These are phyloP conservation scores for Odontocerum albicorne DNA, from an alignment of 2,888 invertebrate species.

Conservation along the genomic window DNA sequence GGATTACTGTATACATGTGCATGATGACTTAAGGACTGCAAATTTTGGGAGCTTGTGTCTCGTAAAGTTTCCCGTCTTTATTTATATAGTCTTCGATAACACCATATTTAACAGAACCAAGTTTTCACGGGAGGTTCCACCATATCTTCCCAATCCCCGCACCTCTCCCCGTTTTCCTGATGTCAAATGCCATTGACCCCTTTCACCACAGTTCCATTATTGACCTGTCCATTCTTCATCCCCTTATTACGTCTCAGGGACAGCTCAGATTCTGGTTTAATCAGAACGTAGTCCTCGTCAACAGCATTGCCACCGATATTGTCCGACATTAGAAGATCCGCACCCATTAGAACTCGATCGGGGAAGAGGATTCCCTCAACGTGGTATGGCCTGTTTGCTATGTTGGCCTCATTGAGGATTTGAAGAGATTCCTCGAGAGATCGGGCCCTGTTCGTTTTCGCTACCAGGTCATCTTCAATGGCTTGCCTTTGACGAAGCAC, in stretches of 20 bases:
- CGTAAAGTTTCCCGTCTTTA: too few species aligned
- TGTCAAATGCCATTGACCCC: conserved; percentile 39
- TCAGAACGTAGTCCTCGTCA: conserved; percentile 51
- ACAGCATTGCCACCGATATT: conserved; percentile 49
- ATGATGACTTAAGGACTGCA: too few species aligned
- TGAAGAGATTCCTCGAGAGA: conserved; percentile 53
- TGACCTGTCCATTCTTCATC: conserved; percentile 22
- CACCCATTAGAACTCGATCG: conserved; percentile 15
- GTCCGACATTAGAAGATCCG: conserved; percentile 41
- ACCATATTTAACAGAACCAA: conserved; percentile 55
- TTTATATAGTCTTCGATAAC: too few species aligned
- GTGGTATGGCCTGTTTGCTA: conserved; percentile 42
- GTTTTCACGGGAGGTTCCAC: conserved; percentile 51
- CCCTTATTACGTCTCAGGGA: conserved; percentile 16
- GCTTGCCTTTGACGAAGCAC: conserved; percentile 45
- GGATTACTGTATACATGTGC: too few species aligned
- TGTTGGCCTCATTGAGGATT: conserved; percentile 54
- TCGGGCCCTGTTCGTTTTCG: conserved; percentile 34
- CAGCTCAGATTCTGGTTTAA: conserved; percentile 38
- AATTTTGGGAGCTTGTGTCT: too few species aligned
- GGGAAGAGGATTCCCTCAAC: conserved; percentile 41
- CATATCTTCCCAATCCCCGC: conserved; percentile 50
- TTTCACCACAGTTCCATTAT: conserved; percentile 13
- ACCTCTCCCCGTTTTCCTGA: conserved; percentile 39
- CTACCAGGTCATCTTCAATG: conserved; percentile 35